phyloP scores from a whole-genome alignment of 2,888 invertebrate species.

The Pseudoips prasinana region DNA sequence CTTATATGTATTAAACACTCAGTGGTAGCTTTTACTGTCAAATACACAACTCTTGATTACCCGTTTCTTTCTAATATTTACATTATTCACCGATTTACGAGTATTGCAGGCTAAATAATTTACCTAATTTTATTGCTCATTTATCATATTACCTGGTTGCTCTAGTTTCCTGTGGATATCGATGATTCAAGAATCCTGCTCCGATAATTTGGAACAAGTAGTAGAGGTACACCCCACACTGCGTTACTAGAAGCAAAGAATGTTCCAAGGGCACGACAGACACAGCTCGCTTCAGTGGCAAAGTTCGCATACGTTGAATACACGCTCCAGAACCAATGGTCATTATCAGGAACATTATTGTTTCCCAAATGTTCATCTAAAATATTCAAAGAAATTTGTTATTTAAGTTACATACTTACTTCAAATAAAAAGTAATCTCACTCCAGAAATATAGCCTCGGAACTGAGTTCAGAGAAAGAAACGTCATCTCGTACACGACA shows the following conservation, averaged over 20 bases:
- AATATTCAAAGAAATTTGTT: neutral
- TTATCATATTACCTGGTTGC: constrained; percentile 68
- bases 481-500: no score
- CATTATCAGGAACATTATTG: constrained; percentile 68
- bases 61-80: no score
- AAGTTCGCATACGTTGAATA: constrained; percentile 64
- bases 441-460: no score
- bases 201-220: constrained; percentile 90
- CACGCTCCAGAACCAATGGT: constrained; percentile 65
- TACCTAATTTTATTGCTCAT: no score
- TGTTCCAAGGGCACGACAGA: constrained; percentile 83
- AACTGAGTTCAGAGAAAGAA: no score
- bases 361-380: constrained; percentile 83
- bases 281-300: constrained; percentile 57
- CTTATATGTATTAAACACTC: no score
- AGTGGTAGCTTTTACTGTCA: no score
- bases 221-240: constrained; percentile 90
- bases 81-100: no score
- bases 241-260: constrained; percentile 88
- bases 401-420: neutral
- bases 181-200: constrained; percentile 81
- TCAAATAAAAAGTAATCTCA: no score
- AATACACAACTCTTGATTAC: no score
- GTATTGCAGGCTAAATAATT: no score
- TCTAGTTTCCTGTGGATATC: constrained; percentile 56